phyloP scores from a whole-genome alignment of 1,140 invertebrate species.

The Drosophila ironensis region DNA sequence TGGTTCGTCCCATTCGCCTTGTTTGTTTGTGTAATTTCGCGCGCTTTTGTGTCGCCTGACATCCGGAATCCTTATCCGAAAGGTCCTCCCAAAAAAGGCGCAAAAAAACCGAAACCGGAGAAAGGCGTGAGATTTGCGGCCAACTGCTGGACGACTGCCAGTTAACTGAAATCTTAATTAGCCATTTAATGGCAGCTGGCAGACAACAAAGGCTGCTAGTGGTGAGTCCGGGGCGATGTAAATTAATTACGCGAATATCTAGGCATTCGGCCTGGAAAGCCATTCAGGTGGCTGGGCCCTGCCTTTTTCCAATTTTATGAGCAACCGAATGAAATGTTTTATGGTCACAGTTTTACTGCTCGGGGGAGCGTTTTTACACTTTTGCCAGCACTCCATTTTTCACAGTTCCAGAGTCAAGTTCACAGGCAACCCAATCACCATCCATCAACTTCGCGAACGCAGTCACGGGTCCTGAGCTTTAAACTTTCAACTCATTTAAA shows the following conservation, averaged over 20 bases:
- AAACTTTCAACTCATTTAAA: slow-evolving; percentile 18
- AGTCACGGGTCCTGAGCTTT: slow-evolving; percentile 1
- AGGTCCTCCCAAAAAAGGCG: slow-evolving; percentile 29
- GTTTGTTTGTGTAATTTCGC: slow-evolving; percentile 62
- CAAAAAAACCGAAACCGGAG: slow-evolving; percentile 11
- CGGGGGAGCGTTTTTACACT: slow-evolving; percentile 30
- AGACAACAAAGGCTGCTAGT: slow-evolving; percentile 59
- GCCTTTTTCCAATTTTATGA: slow-evolving; percentile 22
- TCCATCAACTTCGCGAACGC: slow-evolving; percentile 17
- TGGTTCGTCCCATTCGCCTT: slow-evolving; percentile 12
- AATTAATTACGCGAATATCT: slow-evolving; percentile 40
- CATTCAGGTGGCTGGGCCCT: slow-evolving; percentile 27
- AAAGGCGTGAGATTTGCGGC: slow-evolving; percentile 52
- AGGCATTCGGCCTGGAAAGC: not conserved
- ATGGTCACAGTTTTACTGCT: slow-evolving; percentile 40
- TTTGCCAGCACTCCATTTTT: slow-evolving; percentile 45
- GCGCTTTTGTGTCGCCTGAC: slow-evolving; percentile 67
- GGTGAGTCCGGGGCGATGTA: slow-evolving; percentile 47
- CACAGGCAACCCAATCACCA: slow-evolving; percentile 13
- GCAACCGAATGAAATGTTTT: slow-evolving; percentile 28
- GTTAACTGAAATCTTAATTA: slow-evolving; percentile 65
- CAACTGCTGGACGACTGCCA: slow-evolving; percentile 61
- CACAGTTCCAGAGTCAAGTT: slow-evolving; percentile 41
- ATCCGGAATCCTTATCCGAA: slow-evolving; percentile 21
- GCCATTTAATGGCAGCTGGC: slow-evolving; percentile 56